Conservation (phyloP, 64 coral and sea anemone genomes). For the Stichodactyla helianthus region DNA sequence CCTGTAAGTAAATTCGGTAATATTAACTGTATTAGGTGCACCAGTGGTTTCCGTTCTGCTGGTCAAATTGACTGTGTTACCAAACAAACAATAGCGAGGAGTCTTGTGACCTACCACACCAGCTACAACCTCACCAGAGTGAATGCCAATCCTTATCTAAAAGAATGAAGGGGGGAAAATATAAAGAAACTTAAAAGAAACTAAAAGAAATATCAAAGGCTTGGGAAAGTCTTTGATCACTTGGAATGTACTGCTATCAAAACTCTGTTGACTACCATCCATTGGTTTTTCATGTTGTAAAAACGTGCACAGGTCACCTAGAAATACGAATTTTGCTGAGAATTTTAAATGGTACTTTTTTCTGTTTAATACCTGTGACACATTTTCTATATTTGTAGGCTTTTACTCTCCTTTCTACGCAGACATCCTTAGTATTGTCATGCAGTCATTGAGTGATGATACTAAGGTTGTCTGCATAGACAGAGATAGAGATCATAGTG, state of each 20-base stretch:
- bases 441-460: too few species aligned
- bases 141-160: constrained; percentile 69
- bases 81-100: constrained; percentile 73
- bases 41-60: constrained; percentile 80
- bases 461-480: too few species aligned
- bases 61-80: constrained; percentile 84
- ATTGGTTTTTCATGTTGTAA: too few species aligned
- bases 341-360: too few species aligned
- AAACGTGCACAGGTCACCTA: too few species aligned
- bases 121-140: constrained; percentile 89
- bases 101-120: constrained; percentile 81
- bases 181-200: not conserved
- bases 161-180: not conserved
- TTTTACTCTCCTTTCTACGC: too few species aligned
- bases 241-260: not conserved
- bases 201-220: not conserved
- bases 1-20: constrained; percentile 74
- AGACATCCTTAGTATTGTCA: too few species aligned
- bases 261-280: too few species aligned
- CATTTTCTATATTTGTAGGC: too few species aligned
- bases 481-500: too few species aligned
- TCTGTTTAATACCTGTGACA: too few species aligned
- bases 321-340: too few species aligned
- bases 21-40: constrained; percentile 51
- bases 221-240: not conserved